Conservation (phyloP, 2,113 vertebrate species). For the Hypanus sabinus region DNA sequence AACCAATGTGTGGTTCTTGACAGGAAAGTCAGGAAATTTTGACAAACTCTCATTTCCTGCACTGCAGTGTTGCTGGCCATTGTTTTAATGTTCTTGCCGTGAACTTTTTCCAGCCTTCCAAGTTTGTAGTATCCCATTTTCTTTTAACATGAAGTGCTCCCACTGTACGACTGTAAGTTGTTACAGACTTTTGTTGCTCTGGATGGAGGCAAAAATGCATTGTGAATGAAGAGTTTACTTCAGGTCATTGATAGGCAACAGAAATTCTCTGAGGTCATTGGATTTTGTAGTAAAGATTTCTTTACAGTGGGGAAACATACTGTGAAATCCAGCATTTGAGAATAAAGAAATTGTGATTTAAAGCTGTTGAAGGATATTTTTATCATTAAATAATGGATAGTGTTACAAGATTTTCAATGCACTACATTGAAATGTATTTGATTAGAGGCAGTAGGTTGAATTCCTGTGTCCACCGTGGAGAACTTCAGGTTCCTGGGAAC, state of each 20-base stretch:
- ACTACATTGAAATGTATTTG: neutral
- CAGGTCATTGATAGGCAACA: neutral
- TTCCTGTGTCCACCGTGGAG: too few relatives aligned
- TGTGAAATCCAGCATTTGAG: neutral
- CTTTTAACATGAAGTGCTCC: neutral
- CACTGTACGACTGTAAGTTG: neutral
- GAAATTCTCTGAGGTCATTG: neutral
- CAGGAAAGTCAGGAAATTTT: too few relatives aligned
- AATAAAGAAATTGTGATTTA: conserved; percentile 15
- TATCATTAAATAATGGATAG: conserved; percentile 9
- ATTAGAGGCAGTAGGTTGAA: neutral
- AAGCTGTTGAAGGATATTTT: neutral
- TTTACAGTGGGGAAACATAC: neutral
- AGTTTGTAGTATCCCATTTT: neutral
- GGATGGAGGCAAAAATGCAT: neutral
- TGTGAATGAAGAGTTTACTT: neutral
- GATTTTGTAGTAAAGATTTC: neutral
- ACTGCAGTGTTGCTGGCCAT: neutral
- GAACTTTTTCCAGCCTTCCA: neutral
- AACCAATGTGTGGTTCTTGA: too few relatives aligned
- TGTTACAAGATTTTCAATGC: neutral
- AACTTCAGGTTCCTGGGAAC: too few relatives aligned
- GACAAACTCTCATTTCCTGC: neutral
- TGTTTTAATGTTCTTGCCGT: neutral
- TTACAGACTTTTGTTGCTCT: neutral